Conservation (phyloP, 2,797 vertebrate genomes). For the Amazonetta brasiliensis region DNA sequence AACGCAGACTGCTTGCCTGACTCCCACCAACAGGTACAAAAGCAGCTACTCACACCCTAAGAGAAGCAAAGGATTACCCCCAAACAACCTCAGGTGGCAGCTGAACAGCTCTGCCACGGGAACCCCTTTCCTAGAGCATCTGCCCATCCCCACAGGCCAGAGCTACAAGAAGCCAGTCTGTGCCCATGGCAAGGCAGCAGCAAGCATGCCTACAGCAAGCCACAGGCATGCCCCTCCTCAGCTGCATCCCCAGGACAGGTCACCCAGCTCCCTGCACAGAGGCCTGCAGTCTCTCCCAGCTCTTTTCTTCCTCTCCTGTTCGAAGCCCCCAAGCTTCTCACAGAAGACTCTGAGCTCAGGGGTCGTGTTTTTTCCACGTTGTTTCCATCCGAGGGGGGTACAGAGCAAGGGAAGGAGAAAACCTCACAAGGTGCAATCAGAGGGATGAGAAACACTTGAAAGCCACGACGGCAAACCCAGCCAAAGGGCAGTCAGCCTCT, state of each 20-base stretch:
- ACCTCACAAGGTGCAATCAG: background rate
- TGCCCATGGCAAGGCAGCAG: background rate
- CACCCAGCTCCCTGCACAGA: background rate
- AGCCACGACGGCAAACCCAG: background rate
- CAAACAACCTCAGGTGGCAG: background rate
- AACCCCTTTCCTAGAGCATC: background rate
- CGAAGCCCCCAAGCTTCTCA: background rate
- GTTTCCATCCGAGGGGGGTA: background rate
- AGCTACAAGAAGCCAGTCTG: rapidly evolving
- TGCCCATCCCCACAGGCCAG: background rate
- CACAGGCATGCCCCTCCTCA: background rate
- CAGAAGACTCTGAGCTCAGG: background rate
- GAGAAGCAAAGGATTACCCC: background rate
- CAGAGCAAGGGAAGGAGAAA: background rate
- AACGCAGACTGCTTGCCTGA: background rate
- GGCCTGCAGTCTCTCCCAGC: background rate
- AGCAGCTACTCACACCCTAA: background rate
- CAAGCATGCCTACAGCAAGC: rapidly evolving
- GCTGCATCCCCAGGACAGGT: background rate
- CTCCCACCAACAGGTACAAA: background rate
- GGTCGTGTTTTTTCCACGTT: background rate
- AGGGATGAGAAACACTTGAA: background rate
- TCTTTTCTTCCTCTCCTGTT: background rate
- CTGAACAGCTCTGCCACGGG: background rate
- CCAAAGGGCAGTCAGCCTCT: background rate